Base-by-base conservation (phyloP, 1,140 invertebrate species). In the Zeugodacus cucurbitae region DNA sequence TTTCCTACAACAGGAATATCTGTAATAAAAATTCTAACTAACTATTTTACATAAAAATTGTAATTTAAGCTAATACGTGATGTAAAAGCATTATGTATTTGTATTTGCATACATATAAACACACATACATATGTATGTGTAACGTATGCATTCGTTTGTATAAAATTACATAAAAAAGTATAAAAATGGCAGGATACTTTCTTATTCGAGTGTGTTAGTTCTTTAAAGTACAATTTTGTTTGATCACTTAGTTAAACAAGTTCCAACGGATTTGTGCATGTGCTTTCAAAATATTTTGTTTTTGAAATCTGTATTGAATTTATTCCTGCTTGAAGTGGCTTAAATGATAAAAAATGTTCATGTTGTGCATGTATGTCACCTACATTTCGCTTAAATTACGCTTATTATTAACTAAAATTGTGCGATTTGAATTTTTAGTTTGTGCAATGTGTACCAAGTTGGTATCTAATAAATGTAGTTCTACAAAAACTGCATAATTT, bases 111-210 rank as follows among this genome's bases (percentile, higher is more conserved):
- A 37, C 37, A 74, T 74, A 74, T n/a, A n/a, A n/a, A n/a, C 6
- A 74, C 6, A 41, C 5, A 37, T 74, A 37, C 14, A 37, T 74
- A 37, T 37, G n/a, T 37, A 82, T 82, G 37, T n/a, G n/a, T n/a
- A 44, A 32, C 29, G 29, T 37, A 26, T 20, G 29, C 17, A 29
- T 54, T 8, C 14, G n/a, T 86, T 54, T 86, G 34, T 54, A 54
- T 48, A 54, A 57, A 86, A 37, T 86, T 86, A 58, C 29, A 29
- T 86, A 86, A 44, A 37, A 62, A 22, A 41, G 32, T 37, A 74
- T 74, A 74, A 74, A 74, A 74, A 74, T 74, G 67, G 67, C 67
- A 74, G 67, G 67, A 74, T 37, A 37, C 22, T 32, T 37, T 32
- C 32, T 74, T 41, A 74, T 74, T 74, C 67, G 67, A 74, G 67